Conservation (phyloP, 92 coral and sea anemone genomes). For the Parazoanthus swiftii region DNA sequence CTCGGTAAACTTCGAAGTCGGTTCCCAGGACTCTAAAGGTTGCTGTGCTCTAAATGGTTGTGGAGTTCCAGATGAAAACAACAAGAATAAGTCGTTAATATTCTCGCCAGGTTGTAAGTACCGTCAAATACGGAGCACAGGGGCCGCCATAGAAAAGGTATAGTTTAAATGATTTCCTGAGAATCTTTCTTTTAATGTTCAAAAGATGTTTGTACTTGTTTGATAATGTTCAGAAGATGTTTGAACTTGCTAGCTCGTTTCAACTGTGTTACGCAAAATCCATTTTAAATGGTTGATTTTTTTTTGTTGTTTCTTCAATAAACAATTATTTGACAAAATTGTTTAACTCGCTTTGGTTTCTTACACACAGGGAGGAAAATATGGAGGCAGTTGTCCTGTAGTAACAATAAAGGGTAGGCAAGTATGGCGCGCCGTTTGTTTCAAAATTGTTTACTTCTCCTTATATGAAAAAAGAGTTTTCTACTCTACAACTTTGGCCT, state of each 20-base stretch:
- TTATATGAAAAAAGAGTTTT: too few relatives aligned
- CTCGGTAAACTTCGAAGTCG: neutral
- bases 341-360: neutral
- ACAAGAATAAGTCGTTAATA: neutral
- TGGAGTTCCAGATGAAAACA: neutral
- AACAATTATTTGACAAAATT: too few relatives aligned
- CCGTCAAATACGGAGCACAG: conserved; percentile 5
- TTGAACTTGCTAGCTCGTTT: too few relatives aligned
- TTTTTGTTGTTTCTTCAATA: too few relatives aligned
- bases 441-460: too few relatives aligned
- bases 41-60: conserved; percentile 7
- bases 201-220: too few relatives aligned
- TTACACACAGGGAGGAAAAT: neutral
- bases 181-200: too few relatives aligned
- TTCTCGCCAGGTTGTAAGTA: neutral
- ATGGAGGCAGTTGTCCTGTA: neutral
- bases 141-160: neutral
- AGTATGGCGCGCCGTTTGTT: too few relatives aligned
- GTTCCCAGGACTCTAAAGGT: neutral
- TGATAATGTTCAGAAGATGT: too few relatives aligned
- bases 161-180: neutral
- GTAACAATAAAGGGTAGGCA: neutral
- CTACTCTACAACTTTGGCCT: too few relatives aligned
- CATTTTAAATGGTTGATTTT: neutral
- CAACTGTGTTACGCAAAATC: neutral